Evolutionary conservation across 2,888 invertebrate genomes (phyloP).

Genomic region (Synanthedon myopaeformis): DNA sequence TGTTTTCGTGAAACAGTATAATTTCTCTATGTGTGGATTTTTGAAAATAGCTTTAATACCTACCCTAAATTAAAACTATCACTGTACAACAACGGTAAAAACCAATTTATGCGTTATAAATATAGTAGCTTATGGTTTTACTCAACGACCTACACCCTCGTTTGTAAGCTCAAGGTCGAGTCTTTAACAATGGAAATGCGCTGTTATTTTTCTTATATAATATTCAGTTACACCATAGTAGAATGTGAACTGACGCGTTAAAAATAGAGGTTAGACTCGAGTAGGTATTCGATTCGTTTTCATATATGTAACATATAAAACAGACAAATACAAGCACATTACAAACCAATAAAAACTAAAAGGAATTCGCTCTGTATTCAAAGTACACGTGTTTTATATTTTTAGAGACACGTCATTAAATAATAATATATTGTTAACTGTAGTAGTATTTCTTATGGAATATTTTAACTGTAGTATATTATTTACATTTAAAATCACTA

Average conservation of each 20-base stretch:
- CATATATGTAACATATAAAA: conserved; percentile 36
- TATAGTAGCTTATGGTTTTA: background rate
- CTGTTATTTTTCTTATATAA: conserved; percentile 43
- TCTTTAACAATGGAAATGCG: conserved; percentile 33
- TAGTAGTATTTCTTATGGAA: no score
- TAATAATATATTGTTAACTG: no score
- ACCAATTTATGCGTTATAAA: background rate
- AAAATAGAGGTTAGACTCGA: conserved; percentile 55
- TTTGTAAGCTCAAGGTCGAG: conserved; percentile 24
- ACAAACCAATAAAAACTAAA: conserved; percentile 46
- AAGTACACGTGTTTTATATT: background rate
- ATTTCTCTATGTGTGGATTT: no score
- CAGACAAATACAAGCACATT: conserved; percentile 53
- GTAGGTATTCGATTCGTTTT: conserved; percentile 39
- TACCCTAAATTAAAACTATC: no score
- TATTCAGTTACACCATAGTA: conserved; percentile 51
- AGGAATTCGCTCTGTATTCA: conserved; percentile 1
- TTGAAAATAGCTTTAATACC: no score
- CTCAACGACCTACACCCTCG: conserved; percentile 1
- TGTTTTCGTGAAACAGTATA: no score
- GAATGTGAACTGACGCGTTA: conserved; percentile 45
- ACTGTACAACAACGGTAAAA: no score
- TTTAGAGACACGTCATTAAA: background rate
- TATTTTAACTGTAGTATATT: no score
- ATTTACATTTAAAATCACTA: no score